phyloP scores from a whole-genome alignment of 2,797 vertebrate species.

The Anguilla marmorata region DNA sequence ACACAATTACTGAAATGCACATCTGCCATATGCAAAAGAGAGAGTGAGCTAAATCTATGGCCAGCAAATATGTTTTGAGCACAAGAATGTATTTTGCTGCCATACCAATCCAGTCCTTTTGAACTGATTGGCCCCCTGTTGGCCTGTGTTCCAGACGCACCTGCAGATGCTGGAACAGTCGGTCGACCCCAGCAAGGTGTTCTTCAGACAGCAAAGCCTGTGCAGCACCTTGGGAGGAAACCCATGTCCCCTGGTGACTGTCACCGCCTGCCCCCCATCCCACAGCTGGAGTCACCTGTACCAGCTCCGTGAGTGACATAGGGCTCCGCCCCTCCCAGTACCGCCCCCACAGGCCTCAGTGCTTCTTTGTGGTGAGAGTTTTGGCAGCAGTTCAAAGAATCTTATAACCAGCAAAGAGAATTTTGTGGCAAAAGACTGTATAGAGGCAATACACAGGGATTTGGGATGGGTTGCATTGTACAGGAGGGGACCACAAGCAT shows the following conservation, averaged over 20 bases:
- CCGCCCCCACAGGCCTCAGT: not conserved
- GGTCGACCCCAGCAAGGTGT: conserved; percentile 72
- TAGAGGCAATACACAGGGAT: not conserved
- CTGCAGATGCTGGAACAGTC: conserved; percentile 75
- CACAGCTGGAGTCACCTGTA: conserved; percentile 70
- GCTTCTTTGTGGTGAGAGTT: conserved; percentile 10
- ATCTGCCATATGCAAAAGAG: not conserved
- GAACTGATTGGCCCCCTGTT: not conserved
- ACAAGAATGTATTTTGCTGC: not conserved
- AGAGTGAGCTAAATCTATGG: not conserved
- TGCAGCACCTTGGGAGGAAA: conserved; percentile 84
- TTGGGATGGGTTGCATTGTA: not conserved
- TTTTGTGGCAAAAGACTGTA: not conserved
- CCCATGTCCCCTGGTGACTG: conserved; percentile 82
- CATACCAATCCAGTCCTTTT: not conserved
- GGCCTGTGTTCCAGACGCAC: conserved; percentile 74
- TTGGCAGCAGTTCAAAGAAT: conserved; percentile 33
- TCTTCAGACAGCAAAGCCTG: conserved; percentile 79
- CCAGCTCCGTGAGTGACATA: conserved; percentile 80
- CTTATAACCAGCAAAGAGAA: not conserved
- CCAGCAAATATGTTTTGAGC: not conserved
- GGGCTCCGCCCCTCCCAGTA: not conserved
- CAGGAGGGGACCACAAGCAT: not conserved
- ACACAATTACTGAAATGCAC: not conserved
- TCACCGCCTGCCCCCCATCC: conserved; percentile 83